Evolutionary conservation across 2,888 invertebrate genomes (phyloP).

Genomic region (Acrobasis suavella): DNA sequence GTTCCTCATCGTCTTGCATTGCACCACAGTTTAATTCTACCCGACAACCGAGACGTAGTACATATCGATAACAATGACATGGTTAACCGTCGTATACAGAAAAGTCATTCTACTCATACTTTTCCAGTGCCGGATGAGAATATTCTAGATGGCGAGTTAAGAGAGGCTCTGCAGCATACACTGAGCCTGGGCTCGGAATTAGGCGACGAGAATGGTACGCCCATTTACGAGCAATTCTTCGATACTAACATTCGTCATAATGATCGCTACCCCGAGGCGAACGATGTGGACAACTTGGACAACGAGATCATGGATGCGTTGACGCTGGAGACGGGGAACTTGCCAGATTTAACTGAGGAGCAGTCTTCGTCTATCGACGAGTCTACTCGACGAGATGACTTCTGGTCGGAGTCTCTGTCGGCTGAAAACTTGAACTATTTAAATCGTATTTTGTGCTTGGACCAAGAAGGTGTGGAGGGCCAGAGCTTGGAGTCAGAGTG

Average conservation of each 20-base stretch:
- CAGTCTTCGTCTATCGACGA: constrained; percentile 68
- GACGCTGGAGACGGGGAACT: constrained; percentile 62
- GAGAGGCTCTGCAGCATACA: constrained; percentile 41
- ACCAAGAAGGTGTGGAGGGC: constrained; percentile 51
- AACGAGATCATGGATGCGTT: constrained; percentile 67
- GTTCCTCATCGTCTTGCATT: constrained; percentile 39
- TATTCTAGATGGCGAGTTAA: constrained; percentile 34
- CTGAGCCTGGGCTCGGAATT: constrained; percentile 46
- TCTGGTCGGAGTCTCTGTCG: constrained; percentile 53
- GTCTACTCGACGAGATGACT: constrained; percentile 64
- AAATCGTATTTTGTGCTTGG: constrained; percentile 55
- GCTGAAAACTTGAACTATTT: constrained; percentile 63
- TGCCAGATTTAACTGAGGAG: constrained; percentile 70
- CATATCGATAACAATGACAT: constrained; percentile 48
- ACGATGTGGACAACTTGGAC: constrained; percentile 65
- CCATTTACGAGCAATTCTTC: constrained; percentile 44
- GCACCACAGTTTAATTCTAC: constrained; percentile 58
- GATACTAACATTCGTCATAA: constrained; percentile 75
- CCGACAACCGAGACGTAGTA: constrained; percentile 30
- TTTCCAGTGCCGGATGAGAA: constrained; percentile 35
- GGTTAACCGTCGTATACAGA: constrained; percentile 49
- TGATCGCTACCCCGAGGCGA: constrained; percentile 69
- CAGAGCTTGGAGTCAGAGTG: constrained; percentile 60
- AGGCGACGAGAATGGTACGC: constrained; percentile 38
- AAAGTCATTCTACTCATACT: constrained; percentile 36